phyloP scores from a whole-genome alignment of 2,888 invertebrate species.

The Pachliopta kotzebuea region DNA sequence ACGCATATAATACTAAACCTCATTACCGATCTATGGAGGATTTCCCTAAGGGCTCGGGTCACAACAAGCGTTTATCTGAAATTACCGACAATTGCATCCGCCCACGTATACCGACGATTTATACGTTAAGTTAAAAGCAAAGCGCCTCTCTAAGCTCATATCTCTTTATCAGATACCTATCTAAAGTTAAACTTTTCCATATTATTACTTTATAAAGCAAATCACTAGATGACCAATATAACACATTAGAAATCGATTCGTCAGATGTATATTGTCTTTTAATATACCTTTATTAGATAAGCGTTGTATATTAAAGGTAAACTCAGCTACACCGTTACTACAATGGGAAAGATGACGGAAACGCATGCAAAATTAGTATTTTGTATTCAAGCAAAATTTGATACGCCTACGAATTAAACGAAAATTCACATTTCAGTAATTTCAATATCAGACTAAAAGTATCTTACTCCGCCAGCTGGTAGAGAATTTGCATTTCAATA shows the following conservation, averaged over 20 bases:
- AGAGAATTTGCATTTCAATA: conserved; percentile 35
- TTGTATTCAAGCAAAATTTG: not conserved
- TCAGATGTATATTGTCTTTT: not conserved
- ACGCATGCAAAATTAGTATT: not conserved
- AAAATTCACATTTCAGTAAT: conserved; percentile 6
- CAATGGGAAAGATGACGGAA: not conserved
- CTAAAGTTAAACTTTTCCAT: not conserved
- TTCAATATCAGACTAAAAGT: conserved; percentile 2
- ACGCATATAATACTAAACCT: conserved; percentile 16
- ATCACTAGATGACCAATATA: not conserved
- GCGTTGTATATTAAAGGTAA: not conserved
- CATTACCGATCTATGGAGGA: conserved; percentile 14
- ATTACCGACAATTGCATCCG: conserved; percentile 51
- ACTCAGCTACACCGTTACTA: not conserved
- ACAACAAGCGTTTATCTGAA: conserved; percentile 45
- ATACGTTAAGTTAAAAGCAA: conserved; percentile 47
- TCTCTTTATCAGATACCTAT: not conserved
- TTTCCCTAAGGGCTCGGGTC: conserved; percentile 30
- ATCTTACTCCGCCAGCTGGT: conserved; percentile 17
- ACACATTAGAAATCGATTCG: not conserved
- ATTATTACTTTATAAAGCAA: not conserved
- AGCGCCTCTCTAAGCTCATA: conserved; percentile 42
- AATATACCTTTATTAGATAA: too few species aligned
- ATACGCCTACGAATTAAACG: too few species aligned
- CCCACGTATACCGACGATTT: conserved; percentile 59